Evolutionary conservation across 2,797 vertebrate species (phyloP), one percentile per base, ranked within the genome.

Genomic region (Premnoplex brunnescens): DNA sequence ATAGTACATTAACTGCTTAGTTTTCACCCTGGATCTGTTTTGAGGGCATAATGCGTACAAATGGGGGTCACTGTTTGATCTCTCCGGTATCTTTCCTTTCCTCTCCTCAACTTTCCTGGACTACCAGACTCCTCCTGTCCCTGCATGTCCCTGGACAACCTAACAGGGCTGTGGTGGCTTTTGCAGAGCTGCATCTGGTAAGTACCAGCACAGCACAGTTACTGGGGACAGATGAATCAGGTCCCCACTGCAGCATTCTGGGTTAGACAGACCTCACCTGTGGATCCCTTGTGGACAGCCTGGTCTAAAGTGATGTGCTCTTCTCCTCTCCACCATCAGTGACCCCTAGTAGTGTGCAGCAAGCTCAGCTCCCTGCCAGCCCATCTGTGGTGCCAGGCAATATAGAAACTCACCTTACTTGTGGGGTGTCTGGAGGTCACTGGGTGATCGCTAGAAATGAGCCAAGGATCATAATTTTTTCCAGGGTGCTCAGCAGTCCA

Each of bases 31-130:
- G 41, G 26, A 43, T 85, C 8, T 68, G 27, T 56, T 79, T 82
- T 85, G 73, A 59, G 36, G 30, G 12, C n/a, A 24, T 71, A 69
- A 59, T 0, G 0, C 8, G 15, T 77, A 26, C 0, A 2, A 2
- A 2, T 41, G 32, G 62, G 44, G 23, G 37, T 72, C 7, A 14
- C 37, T 90, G 58, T 82, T 39, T 52, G 12, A 12, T 78, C 15
- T 58, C 67, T 85, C 14, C 0, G 10, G 9, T 43, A 43, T 64
- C 16, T 84, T 91, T 46, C 34, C 39, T 73, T 91, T 74, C 1
- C 1, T 43, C 21, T 80, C 52, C 18, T 43, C 73, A 72, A 7
- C 22, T 28, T 68, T 69, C 30, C 46, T 66, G 51, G 36, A 58
- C 46, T 78, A 34, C 54, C 51, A 84, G 85, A 37, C 30, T 60